Percentiles rank a stretch among this genome's conserved stretches.
Conservation (phyloP, 2,888 invertebrate species). For the Hipparchia sbordonii region DNA sequence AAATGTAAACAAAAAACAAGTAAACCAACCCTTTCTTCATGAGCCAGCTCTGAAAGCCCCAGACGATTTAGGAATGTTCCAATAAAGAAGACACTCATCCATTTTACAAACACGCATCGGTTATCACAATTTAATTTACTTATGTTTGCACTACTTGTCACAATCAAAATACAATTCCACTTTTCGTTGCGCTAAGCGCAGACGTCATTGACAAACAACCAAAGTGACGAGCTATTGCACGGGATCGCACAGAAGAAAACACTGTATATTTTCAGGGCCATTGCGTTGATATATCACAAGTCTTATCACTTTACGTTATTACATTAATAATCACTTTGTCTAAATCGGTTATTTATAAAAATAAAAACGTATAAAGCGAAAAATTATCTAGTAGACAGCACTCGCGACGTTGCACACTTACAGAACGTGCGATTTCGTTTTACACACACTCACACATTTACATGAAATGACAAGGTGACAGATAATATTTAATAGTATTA, state of each 20-base stretch:
- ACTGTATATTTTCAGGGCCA: constrained; percentile 71
- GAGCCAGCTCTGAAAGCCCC: constrained; percentile 79
- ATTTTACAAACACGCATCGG: constrained; percentile 77
- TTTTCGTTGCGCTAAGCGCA: constrained; percentile 82
- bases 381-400: constrained; percentile 73
- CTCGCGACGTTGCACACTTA: constrained; percentile 81
- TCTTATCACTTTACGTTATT: constrained; percentile 76
- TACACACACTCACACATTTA: constrained; percentile 58
- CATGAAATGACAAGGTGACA: constrained; percentile 63
- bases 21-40: constrained; percentile 83
- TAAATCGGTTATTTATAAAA: constrained; percentile 76
- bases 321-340: constrained; percentile 72
- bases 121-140: constrained; percentile 73
- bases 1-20: constrained; percentile 64
- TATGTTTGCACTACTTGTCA: constrained; percentile 79
- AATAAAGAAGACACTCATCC: constrained; percentile 76
- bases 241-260: constrained; percentile 78
- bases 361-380: constrained; percentile 82
- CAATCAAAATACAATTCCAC: constrained; percentile 81
- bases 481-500: constrained; percentile 51
- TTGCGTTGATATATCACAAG: constrained; percentile 75
- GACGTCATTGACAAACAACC: constrained; percentile 83
- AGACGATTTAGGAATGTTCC: constrained; percentile 74
- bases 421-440: constrained; percentile 77
- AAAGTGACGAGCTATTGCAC: constrained; percentile 80